Evolutionary conservation across 64 coral and sea anemone genomes (phyloP), one percentile per base, ranked within the genome.

Genomic region (Montipora foliosa): DNA sequence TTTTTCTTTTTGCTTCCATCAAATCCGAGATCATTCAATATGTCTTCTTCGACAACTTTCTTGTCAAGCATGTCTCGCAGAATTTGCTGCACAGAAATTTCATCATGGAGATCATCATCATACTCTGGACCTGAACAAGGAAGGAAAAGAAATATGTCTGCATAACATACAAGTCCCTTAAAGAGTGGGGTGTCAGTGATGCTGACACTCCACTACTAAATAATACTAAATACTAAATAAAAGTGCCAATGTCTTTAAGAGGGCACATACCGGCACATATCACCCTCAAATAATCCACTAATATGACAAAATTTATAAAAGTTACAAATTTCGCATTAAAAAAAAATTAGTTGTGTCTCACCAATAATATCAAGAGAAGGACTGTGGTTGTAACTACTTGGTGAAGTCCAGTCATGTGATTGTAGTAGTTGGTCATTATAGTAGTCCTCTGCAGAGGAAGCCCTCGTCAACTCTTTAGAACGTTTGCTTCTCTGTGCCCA

Each of bases 1-100:
- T 44, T 90, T 52, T 71, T 87, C 29, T 83, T 92, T 81, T 95
- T 94, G 25, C 16, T 49, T 17, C 77, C 92, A 67, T 95, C 89
- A 89, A 97, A 97, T 6, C 96, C 96, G 2, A 97, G 78, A 16
- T 97, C 96, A 91, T 75, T 84, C 22, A 95, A n/a, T 5, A 97
- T 62, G 71, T 97, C 78, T 47, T 97, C 82, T 37, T 97, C 77
- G 14, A 97, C 96, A 47, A 97, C 96, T 78, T 92, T 88, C 89
- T 97, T 97, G 84, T 97, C 96, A 17, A 97, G 84, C 96, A 97
- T 97, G 25, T 97, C 88, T 8, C 84, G 89, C 8, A 97, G 75
- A 67, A 97, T 90, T 37, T 97, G 87, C 82, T 97, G 96, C 8
- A 97, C 89, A 21, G 96, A 89, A 82, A 97, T 97, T 59, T 97